Evolutionary conservation across 2,888 invertebrate genomes (phyloP).

Genomic region (Tholera decimalis): DNA sequence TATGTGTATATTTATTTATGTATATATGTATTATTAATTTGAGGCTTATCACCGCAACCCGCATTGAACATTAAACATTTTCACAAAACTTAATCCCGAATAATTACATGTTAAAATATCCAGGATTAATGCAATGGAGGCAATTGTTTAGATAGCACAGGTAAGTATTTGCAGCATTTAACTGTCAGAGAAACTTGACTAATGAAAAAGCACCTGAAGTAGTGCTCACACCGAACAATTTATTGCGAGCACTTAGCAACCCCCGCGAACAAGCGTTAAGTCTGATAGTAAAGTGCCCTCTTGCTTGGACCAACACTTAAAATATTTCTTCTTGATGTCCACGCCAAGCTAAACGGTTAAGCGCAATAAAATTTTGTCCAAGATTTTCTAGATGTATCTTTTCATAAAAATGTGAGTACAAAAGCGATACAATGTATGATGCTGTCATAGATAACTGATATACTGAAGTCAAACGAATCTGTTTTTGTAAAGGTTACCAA

Average conservation of each 20-base stretch:
- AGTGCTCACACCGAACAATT: conserved; percentile 80
- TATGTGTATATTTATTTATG: too few relatives aligned
- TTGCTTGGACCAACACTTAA: conserved; percentile 71
- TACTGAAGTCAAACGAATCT: not conserved
- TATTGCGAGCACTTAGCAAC: conserved; percentile 86
- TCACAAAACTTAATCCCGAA: conserved; percentile 28
- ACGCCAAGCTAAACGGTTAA: conserved; percentile 47
- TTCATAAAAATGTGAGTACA: not conserved
- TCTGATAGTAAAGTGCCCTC: conserved; percentile 75
- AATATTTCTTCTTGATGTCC: conserved; percentile 64
- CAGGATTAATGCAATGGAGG: conserved; percentile 39
- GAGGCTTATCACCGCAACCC: conserved; percentile 6
- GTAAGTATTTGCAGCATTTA: conserved; percentile 65
- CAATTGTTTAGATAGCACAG: conserved; percentile 55
- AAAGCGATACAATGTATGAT: not conserved
- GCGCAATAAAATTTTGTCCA: conserved; percentile 37
- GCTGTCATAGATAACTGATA: not conserved
- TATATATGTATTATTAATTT: conserved; percentile 7
- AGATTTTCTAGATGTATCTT: conserved; percentile 8
- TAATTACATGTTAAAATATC: conserved; percentile 28
- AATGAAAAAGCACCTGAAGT: conserved; percentile 85
- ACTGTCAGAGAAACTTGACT: conserved; percentile 74
- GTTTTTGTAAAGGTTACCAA: not conserved
- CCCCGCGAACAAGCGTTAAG: conserved; percentile 77
- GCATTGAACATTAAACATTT: conserved; percentile 31